Conservation (phyloP, 1,140 invertebrate genomes). For the Amphibalanus amphitrite region DNA sequence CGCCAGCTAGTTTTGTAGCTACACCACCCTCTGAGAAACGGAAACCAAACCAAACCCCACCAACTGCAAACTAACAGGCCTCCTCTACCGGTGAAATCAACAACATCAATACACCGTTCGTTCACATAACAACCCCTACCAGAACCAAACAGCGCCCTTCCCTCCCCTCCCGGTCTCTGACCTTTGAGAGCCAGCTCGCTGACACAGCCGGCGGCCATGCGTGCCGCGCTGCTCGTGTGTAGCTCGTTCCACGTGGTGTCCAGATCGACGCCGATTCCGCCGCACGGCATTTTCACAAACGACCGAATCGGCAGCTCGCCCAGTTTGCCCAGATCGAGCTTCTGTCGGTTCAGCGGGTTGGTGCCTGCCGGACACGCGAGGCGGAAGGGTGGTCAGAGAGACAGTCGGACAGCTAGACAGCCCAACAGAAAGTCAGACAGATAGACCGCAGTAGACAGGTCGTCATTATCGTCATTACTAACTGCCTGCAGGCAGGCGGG, state of each 20-base stretch:
- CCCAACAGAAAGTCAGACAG: not conserved
- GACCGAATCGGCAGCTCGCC: slow-evolving; percentile 56
- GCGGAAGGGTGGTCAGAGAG: not conserved
- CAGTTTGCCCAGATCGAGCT: slow-evolving; percentile 58
- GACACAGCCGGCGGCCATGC: slow-evolving; percentile 89
- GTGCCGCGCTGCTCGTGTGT: slow-evolving; percentile 79
- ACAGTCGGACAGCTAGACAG: not conserved
- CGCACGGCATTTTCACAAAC: slow-evolving; percentile 81
- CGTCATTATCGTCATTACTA: no score
- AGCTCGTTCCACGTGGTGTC: slow-evolving; percentile 97
- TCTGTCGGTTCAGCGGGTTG: slow-evolving; percentile 67
- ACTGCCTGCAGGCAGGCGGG: no score
- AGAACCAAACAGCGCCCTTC: no score
- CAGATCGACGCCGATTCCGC: slow-evolving; percentile 90
- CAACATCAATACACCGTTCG: no score
- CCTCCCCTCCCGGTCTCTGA: slow-evolving; percentile 17
- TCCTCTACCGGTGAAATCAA: no score
- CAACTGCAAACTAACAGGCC: no score
- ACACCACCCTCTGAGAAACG: no score
- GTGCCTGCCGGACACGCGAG: slow-evolving; percentile 41
- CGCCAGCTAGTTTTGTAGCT: no score
- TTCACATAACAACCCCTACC: no score
- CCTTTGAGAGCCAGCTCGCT: slow-evolving; percentile 75
- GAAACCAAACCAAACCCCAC: no score
- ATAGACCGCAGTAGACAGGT: not conserved